phyloP scores from a whole-genome alignment of 1,140 invertebrate genomes.

The Leptinotarsa defecta region DNA sequence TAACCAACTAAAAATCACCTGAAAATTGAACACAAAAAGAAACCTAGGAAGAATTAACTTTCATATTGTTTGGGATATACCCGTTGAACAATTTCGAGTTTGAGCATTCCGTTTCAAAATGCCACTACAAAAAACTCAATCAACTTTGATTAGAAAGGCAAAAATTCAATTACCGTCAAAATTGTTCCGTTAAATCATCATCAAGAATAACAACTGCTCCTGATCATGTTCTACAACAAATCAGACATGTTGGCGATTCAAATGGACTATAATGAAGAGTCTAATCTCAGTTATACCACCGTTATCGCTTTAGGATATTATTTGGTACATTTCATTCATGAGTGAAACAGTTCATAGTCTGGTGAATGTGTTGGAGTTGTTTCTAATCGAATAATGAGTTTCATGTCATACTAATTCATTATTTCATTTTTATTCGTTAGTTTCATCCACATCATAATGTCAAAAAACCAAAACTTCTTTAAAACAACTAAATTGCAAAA shows the following conservation, averaged over 20 bases:
- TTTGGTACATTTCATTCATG: neutral
- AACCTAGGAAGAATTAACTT: too few species aligned
- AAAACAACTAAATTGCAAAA: too few species aligned
- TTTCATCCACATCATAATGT: too few species aligned
- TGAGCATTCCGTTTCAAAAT: neutral
- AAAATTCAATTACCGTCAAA: constrained; percentile 8
- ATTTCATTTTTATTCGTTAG: too few species aligned
- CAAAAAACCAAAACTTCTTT: too few species aligned
- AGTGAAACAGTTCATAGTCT: neutral
- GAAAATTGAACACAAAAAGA: too few species aligned
- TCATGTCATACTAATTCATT: neutral
- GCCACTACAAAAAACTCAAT: neutral
- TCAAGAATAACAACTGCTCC: neutral
- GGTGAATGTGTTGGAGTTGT: neutral
- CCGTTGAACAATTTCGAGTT: too few species aligned
- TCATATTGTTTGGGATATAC: too few species aligned
- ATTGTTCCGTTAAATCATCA: constrained; percentile 6
- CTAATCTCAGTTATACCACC: neutral
- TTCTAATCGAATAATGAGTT: neutral
- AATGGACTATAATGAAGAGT: constrained; percentile 1
- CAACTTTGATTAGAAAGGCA: constrained; percentile 2
- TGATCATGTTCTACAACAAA: neutral
- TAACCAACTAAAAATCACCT: too few species aligned
- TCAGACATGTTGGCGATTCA: neutral
- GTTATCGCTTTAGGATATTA: neutral